These are phyloP conservation scores for Hydrophis major DNA, from an alignment of 2,797 vertebrate species.

Conservation along the genomic window DNA sequence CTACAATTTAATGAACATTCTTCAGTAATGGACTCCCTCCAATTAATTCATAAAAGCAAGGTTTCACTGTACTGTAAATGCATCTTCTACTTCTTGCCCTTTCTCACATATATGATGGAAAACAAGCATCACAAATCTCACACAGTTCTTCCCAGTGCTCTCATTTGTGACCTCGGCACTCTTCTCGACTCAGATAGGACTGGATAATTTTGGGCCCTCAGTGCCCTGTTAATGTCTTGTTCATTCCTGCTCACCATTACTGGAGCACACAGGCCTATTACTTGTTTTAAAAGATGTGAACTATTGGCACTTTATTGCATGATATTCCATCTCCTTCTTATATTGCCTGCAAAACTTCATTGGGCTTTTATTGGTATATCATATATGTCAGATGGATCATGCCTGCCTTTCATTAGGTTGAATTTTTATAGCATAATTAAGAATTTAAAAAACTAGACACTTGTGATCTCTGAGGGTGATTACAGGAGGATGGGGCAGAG, in stretches of 20 bases:
- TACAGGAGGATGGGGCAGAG: not conserved
- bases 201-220: not conserved
- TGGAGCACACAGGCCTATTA: not conserved
- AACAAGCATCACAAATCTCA: not conserved
- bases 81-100: not conserved
- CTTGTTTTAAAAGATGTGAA: not conserved
- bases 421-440: not conserved
- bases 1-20: not conserved
- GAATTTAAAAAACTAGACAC: not conserved
- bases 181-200: not conserved
- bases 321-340: not conserved
- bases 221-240: not conserved
- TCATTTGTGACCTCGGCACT: not conserved
- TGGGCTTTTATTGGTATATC: not conserved
- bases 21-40: not conserved
- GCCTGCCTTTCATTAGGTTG: not conserved
- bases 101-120: not conserved
- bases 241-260: not conserved
- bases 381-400: not conserved
- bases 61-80: not conserved
- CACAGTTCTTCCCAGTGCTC: not conserved
- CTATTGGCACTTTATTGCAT: not conserved
- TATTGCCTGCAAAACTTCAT: not conserved
- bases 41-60: not conserved
- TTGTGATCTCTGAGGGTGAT: not conserved